These are phyloP conservation scores for Platysternon megacephalum DNA, from an alignment of 2,113 vertebrate genomes.

Conservation along the genomic window DNA sequence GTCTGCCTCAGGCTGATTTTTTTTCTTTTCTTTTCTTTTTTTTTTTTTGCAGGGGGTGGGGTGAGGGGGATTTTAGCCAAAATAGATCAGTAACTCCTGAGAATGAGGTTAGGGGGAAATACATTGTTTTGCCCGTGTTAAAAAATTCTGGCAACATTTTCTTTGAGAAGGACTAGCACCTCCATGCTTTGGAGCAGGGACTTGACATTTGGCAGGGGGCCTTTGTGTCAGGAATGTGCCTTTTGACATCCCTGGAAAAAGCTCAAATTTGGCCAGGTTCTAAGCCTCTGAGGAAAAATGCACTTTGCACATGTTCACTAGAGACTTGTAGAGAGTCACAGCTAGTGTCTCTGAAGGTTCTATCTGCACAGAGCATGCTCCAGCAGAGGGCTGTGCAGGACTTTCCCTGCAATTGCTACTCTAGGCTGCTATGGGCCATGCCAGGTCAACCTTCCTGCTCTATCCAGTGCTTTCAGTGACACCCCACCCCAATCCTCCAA, in stretches of 20 bases:
- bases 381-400: neutral
- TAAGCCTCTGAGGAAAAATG: neutral
- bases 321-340: neutral
- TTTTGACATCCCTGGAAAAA: neutral
- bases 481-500: neutral
- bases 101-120: neutral
- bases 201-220: neutral
- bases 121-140: neutral
- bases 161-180: neutral
- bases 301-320: neutral
- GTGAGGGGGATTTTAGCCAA: fast-evolving
- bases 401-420: fast-evolving
- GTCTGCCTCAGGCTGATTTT: fast-evolving
- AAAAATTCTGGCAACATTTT: neutral
- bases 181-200: neutral
- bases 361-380: neutral
- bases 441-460: neutral
- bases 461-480: neutral
- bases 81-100: neutral
- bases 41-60: no score
- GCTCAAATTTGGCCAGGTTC: neutral
- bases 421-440: neutral
- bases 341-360: neutral
- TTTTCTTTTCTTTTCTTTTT: no score
- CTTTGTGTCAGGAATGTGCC: neutral